Evolutionary conservation across 2,797 vertebrate species (phyloP).

Genomic region (Acipenser oxyrinchus): DNA sequence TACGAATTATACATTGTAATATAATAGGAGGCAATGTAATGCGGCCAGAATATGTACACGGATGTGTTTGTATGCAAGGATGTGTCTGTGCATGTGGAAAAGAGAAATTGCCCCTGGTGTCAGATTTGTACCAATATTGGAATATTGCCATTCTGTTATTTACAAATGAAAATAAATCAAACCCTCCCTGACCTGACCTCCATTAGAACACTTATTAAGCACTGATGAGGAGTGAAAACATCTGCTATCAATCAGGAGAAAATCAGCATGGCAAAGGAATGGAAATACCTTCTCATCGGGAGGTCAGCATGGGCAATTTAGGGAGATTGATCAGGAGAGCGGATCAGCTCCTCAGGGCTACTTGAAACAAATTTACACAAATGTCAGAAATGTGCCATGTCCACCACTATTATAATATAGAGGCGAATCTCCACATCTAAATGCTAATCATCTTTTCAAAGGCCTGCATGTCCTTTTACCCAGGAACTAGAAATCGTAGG

Average conservation of each 20-base stretch:
- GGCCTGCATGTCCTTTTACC: conserved; percentile 23
- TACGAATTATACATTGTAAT: too few species aligned
- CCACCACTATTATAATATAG: conserved; percentile 27
- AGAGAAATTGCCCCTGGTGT: conserved; percentile 29
- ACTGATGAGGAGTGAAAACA: conserved; percentile 54
- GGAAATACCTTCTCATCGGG: conserved; percentile 5
- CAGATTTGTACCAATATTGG: conserved; percentile 45
- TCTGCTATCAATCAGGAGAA: conserved; percentile 52
- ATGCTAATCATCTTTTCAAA: conserved; percentile 61
- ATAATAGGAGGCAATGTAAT: too few species aligned
- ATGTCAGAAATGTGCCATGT: conserved; percentile 40
- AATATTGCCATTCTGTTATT: conserved; percentile 50
- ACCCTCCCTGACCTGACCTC: conserved; percentile 46
- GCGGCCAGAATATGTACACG: too few species aligned
- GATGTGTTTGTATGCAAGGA: too few species aligned
- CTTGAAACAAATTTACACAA: conserved; percentile 33
- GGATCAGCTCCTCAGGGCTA: conserved; percentile 39
- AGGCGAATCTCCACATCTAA: conserved; percentile 49
- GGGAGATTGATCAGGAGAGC: conserved; percentile 40
- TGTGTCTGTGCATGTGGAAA: conserved; percentile 21
- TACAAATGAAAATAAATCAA: conserved; percentile 51
- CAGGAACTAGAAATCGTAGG: background rate
- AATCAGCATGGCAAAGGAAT: conserved; percentile 13
- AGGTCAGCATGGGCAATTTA: conserved; percentile 11
- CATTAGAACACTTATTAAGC: conserved; percentile 55